Base-by-base conservation (phyloP, 1,140 invertebrate species). In the Berghia stephanieae region DNA sequence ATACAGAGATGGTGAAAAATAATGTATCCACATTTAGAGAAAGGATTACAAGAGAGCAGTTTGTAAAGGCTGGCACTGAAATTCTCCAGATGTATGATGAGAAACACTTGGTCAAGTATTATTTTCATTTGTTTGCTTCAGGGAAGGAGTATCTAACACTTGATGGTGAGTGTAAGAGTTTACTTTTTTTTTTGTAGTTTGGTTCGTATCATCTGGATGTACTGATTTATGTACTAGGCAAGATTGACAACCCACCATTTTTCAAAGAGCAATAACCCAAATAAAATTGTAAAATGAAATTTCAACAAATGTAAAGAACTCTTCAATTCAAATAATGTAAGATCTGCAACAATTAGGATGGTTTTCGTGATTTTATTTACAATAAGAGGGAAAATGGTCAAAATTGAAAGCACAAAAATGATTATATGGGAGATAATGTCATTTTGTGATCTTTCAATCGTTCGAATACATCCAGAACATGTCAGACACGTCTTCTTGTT, bases 1-100 rank as follows among this genome's bases (percentile, higher is more conserved):
- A 82, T 60, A 73, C 43, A 31, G 84, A 87, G 60, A 85, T 85
- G 83, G 78, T 80, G 43, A 76, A 52, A 21, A 78, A 57, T 52
- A 67, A 76, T 36, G 57, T 78, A 31, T 60, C 82, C 36, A 71
- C 80, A 24, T 80, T 66, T 68, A 75, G 80, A 27, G 86, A 86
- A 16, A 70, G 86, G 44, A 87, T 88, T 74, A 87, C 81, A 16
- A 75, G 82, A 57, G 83, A 88, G 75, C 84, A 88, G 79, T 88
- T 88, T 81, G 83, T 85, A 3, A 85, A 84, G 60, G 81, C 86
- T 24, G 85, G 85, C 13, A 85, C 82, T 75, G 85, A 86, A 68
- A 80, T 88, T 3, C 75, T 88, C 1, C 83, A 82, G 70, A 79
- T 84, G 70, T 81, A 83, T 74, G 80, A 84, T 67, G 83, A 84